Evolutionary conservation across 1,140 invertebrate genomes (phyloP), one percentile per base, ranked within the genome.

Genomic region (Bombus pyrosoma): DNA sequence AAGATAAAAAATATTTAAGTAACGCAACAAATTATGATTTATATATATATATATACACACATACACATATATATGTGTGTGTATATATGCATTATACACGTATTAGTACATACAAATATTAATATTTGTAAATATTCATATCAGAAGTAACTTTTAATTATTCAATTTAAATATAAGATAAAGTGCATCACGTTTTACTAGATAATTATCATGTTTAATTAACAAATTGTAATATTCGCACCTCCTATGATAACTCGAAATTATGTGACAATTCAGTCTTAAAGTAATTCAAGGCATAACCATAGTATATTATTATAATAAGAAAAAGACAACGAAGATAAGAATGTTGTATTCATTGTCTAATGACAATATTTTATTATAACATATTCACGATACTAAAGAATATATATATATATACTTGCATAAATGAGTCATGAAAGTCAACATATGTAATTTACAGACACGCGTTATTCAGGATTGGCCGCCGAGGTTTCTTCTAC

Each of bases 401-500:
- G 39, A 71, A 85, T 62, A 62, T 62, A 62, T 47, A 47, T 43
- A 41, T 47, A 47, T 12, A 62, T 86, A 87, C 76, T 88, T 41
- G 76, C 85, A 83, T 73, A 84, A 89, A 76, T 82, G 64, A 72
- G 81, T 86, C 59, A 57, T 69, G 84, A 89, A 88, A 81, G 28
- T 83, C 62, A 64, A 59, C 47, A 80, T 39, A 59, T 62, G 37
- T 18, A 80, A 53, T 90, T 85, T 64, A 85, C 59, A 78, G 39
- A 81, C 71, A 83, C 84, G 28, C 62, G 80, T 90, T 94, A 94
- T 93, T 94, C 93, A 3, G 91, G 91, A 85, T 93, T 91, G 18
- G 92, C 88, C 10, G 91, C 59, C 59, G 59, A 62, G 59, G 59
- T 92, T 75, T 41, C 83, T 74, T 74, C 83, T 12, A 73, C 74